These are phyloP conservation scores for Habrosyne pyritoides DNA, from an alignment of 2,888 invertebrate genomes.

Conservation along the genomic window DNA sequence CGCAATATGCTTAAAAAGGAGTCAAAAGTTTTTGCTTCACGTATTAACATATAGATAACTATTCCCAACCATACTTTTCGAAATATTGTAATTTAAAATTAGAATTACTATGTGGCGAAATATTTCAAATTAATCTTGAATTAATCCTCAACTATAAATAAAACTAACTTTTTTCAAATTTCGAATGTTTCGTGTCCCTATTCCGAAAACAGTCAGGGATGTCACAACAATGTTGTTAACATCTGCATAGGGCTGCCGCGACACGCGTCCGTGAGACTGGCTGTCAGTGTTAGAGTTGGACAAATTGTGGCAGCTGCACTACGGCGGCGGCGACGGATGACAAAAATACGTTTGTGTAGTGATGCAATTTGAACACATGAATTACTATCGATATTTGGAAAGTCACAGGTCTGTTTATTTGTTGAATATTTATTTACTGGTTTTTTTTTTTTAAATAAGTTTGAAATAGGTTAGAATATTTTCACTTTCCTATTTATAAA, in stretches of 20 bases:
- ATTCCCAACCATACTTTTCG: too few relatives aligned
- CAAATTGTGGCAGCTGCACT: conserved; percentile 73
- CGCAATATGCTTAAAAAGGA: too few relatives aligned
- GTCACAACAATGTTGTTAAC: conserved; percentile 82
- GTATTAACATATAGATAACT: too few relatives aligned
- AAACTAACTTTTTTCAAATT: conserved; percentile 2
- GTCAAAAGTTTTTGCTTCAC: too few relatives aligned
- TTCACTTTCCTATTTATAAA: too few relatives aligned
- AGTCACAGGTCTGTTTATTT: too few relatives aligned
- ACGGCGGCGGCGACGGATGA: conserved; percentile 45
- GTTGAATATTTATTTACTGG: too few relatives aligned
- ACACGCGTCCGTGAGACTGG: conserved; percentile 50
- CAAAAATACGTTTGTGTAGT: conserved; percentile 63
- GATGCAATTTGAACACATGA: conserved; percentile 23
- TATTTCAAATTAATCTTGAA: background rate
- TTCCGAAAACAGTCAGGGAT: conserved; percentile 63
- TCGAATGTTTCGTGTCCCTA: conserved; percentile 28
- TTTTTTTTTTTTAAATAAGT: too few relatives aligned
- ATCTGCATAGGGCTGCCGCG: conserved; percentile 49
- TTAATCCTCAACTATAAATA: background rate
- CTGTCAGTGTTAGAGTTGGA: conserved; percentile 53
- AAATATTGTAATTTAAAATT: background rate
- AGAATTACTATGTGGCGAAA: background rate
- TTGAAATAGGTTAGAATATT: too few relatives aligned
- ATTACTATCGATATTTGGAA: background rate